These are phyloP conservation scores for Oriolus oriolus DNA, from an alignment of 2,113 vertebrate species.

Conservation along the genomic window DNA sequence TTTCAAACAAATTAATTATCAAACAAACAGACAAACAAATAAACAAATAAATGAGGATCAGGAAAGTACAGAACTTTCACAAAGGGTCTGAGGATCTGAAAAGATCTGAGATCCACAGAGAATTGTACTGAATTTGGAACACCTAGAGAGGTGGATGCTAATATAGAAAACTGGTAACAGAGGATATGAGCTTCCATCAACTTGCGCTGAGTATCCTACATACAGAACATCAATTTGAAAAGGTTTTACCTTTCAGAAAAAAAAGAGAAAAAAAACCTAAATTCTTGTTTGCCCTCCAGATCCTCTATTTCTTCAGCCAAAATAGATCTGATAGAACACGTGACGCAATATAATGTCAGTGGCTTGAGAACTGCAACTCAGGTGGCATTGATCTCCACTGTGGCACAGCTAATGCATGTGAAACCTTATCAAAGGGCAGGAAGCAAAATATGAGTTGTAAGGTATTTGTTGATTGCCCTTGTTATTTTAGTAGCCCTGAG, in stretches of 20 bases:
- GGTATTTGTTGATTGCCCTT: background rate
- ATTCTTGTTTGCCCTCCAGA: background rate
- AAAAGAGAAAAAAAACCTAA: accelerated
- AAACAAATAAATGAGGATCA: background rate
- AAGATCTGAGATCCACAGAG: background rate
- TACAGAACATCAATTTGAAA: accelerated
- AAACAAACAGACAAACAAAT: background rate
- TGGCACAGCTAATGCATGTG: background rate
- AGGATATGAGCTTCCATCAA: background rate
- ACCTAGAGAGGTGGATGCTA: background rate
- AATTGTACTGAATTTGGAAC: background rate
- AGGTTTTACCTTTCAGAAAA: background rate
- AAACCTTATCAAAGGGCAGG: background rate
- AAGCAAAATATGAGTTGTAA: background rate
- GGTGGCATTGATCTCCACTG: background rate
- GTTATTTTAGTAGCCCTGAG: background rate
- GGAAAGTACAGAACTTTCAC: background rate
- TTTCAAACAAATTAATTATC: no score
- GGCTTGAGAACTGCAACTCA: background rate
- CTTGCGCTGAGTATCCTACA: background rate
- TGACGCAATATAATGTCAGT: background rate
- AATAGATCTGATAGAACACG: background rate
- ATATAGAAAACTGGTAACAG: background rate
- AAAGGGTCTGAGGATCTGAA: background rate
- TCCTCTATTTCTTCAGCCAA: background rate